Base-by-base conservation (phyloP, 2,113 vertebrate species). In the Diadophis punctatus region DNA sequence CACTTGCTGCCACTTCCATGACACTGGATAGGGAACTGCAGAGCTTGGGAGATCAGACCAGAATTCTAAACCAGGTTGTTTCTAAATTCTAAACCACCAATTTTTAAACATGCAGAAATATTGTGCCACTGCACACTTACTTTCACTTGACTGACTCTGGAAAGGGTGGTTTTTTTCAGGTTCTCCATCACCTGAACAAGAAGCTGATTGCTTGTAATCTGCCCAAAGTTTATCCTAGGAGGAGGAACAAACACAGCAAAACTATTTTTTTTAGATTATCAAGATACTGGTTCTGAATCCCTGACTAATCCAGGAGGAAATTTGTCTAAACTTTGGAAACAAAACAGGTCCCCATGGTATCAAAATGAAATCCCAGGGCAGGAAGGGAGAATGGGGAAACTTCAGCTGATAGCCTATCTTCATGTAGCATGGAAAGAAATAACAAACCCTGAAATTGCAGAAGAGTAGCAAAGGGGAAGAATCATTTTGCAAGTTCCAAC, bases 151-250 rank as follows among this genome's bases (percentile, higher is more conserved):
- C 90, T 95, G 93, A 99, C 98, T 98, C 98, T 98, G 7, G 98
- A 98, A 88, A 99, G 97, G 0, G 99, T 99, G 60, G 98, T 98
- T 96, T 97, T 98, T 95, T 98, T 98, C 90, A 99, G 97, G 86
- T 98, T 97, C 86, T 99, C 98, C 30, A 99, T 98, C 94, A 99
- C 98, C 0, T 98, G 97, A 94, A 99, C 97, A 94, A 99, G 95
- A 98, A 99, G 98, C 93, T 99, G 98, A 96, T 99, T 99, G 96
- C 98, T 97, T 94, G 98, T 99, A 96, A 99, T 99, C 96, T 98
- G 98, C 55, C 99, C 99, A 94, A 99, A 99, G 94, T 99, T 99
- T 96, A 99, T 98, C 97, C 99, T 99, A 92, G 56, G 43, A 46
- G 49, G 34, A 10, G 20, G 25, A 34, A 56, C 1, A 49, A 48